phyloP scores from a whole-genome alignment of 2,888 invertebrate species.

The Pachycephus smyrnensis region DNA sequence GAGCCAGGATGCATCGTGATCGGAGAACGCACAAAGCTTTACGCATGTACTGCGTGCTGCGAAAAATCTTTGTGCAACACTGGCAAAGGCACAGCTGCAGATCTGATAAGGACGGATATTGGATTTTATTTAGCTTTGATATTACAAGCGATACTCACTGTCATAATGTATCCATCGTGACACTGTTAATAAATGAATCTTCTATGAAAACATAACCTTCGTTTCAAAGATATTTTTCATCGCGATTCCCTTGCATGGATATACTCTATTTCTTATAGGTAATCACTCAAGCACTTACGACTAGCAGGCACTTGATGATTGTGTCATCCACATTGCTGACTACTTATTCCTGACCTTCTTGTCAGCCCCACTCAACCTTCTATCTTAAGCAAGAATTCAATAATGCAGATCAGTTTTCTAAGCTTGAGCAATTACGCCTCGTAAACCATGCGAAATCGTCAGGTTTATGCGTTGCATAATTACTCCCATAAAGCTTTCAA shows the following conservation, averaged over 20 bases:
- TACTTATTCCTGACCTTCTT: not conserved
- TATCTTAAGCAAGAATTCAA: not conserved
- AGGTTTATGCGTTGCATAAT: no score
- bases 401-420: not conserved
- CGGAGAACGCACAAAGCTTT: slow-evolving; percentile 88
- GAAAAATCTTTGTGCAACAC: slow-evolving; percentile 82
- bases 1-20: slow-evolving; percentile 91
- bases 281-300: not conserved
- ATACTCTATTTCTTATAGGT: not conserved
- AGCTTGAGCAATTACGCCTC: no score
- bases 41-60: slow-evolving; percentile 90
- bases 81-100: slow-evolving; percentile 70
- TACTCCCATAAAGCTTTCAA: no score
- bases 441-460: no score
- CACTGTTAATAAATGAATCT: slow-evolving; percentile 41
- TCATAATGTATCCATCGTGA: slow-evolving; percentile 60
- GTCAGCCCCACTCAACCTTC: not conserved
- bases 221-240: not conserved
- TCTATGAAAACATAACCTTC: not conserved
- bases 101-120: slow-evolving; percentile 43
- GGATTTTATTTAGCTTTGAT: slow-evolving; percentile 55
- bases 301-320: not conserved
- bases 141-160: slow-evolving; percentile 54
- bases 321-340: not conserved
- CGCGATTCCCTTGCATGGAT: not conserved